phyloP scores from a whole-genome alignment of 2,113 vertebrate species.

The Pluvianellus socialis region DNA sequence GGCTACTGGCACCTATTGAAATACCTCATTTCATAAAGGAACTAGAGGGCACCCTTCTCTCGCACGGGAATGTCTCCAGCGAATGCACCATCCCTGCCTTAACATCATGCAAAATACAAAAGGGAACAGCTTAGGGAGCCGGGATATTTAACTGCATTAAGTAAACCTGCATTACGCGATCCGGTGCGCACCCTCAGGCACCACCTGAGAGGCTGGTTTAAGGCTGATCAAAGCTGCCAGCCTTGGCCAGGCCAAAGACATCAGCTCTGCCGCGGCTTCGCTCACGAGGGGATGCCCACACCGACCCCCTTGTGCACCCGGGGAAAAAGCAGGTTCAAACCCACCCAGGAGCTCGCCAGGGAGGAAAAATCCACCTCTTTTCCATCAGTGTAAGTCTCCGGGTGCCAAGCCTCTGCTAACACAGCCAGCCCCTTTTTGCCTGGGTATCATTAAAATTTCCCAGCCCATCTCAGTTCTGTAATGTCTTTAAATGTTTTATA shows the following conservation, averaged over 20 bases:
- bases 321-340: not conserved
- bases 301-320: not conserved
- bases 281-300: not conserved
- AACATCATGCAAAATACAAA: not conserved
- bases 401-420: not conserved
- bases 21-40: not conserved
- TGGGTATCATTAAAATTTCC: slow-evolving; percentile 11
- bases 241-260: not conserved
- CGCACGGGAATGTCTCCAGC: rapidly evolving
- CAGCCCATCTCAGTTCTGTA: not conserved
- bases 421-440: not conserved
- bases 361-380: not conserved
- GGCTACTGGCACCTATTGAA: not conserved
- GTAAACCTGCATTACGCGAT: not conserved
- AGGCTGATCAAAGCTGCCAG: not conserved
- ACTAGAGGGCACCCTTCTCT: not conserved
- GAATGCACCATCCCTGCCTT: not conserved
- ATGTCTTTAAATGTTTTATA: slow-evolving; percentile 23
- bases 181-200: rapidly evolving
- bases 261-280: not conserved
- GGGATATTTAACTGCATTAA: rapidly evolving
- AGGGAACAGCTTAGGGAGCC: not conserved
- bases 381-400: not conserved
- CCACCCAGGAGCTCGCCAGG: not conserved
- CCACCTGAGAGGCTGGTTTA: not conserved